These are phyloP conservation scores for Limnephilus marmoratus DNA, from an alignment of 2,888 invertebrate species.

Conservation along the genomic window DNA sequence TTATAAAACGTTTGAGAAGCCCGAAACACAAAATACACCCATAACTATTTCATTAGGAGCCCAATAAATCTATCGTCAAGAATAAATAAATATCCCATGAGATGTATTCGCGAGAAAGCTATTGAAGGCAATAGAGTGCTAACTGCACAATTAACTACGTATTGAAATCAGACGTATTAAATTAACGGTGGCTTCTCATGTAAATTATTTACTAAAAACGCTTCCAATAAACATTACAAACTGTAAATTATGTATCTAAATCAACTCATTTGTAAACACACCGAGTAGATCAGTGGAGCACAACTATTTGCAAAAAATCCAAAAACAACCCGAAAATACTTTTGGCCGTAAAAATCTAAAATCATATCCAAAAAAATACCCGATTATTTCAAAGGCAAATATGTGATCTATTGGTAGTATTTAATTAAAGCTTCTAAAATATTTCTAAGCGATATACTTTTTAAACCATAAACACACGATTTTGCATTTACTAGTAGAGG, in stretches of 20 bases:
- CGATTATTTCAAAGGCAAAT: no score
- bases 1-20: neutral
- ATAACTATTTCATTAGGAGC: conserved; percentile 16
- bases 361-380: no score
- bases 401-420: no score
- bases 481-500: no score
- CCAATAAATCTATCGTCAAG: conserved; percentile 20
- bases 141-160: conserved; percentile 34
- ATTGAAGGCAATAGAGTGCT: conserved; percentile 10
- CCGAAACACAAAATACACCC: neutral
- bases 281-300: neutral
- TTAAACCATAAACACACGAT: no score
- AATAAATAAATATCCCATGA: conserved; percentile 46
- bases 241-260: conserved; percentile 20
- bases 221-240: conserved; percentile 11
- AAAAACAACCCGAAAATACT: no score
- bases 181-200: conserved; percentile 19
- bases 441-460: no score
- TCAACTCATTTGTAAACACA: neutral
- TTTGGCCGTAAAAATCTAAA: no score
- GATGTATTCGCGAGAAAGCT: conserved; percentile 26
- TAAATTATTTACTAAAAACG: conserved; percentile 31
- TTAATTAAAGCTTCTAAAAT: no score
- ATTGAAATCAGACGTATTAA: conserved; percentile 18
- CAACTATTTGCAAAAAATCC: neutral